A percentile compares a stretch with the other conserved stretches of the same genome.
These are phyloP conservation scores for Ichneumon xanthorius DNA, from an alignment of 2,888 invertebrate species.

Conservation along the genomic window DNA sequence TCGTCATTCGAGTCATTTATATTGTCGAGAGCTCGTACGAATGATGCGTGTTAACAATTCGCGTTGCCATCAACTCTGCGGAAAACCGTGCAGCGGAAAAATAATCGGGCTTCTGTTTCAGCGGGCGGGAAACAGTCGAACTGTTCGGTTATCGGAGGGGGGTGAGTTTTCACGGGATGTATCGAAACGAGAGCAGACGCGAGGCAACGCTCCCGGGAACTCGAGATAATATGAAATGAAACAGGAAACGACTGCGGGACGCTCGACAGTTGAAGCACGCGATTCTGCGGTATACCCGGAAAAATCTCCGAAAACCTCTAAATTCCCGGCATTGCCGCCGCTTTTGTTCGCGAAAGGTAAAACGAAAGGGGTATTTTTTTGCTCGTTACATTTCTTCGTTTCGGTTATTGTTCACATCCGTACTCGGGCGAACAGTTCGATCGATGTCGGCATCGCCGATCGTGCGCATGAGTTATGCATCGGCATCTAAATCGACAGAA, in stretches of 20 bases:
- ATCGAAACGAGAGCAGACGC: constrained; percentile 59
- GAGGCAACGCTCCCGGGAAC: constrained; percentile 42
- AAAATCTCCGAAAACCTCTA: not conserved
- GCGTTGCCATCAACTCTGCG: not conserved
- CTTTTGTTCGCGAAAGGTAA: constrained; percentile 15
- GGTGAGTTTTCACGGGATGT: constrained; percentile 18
- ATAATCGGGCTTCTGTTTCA: not conserved
- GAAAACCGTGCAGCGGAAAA: not conserved
- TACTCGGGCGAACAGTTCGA: constrained; percentile 22
- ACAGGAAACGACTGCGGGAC: constrained; percentile 48
- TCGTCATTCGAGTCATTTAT: not conserved
- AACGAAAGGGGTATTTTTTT: not conserved
- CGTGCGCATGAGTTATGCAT: not conserved
- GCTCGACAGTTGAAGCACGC: constrained; percentile 43
- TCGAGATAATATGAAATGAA: constrained; percentile 63
- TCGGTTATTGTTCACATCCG: not conserved
- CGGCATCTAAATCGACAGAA: constrained; percentile 10
- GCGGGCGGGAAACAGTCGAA: not conserved
- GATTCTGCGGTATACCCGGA: constrained; percentile 30
- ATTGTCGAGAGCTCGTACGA: not conserved
- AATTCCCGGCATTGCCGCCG: not conserved
- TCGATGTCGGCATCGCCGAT: not conserved
- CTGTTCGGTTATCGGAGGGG: constrained; percentile 4
- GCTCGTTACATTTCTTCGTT: not conserved
- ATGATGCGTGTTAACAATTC: constrained; percentile 2